Base-by-base conservation (phyloP, 2,888 invertebrate species). In the Schrankia costaestrigalis region DNA sequence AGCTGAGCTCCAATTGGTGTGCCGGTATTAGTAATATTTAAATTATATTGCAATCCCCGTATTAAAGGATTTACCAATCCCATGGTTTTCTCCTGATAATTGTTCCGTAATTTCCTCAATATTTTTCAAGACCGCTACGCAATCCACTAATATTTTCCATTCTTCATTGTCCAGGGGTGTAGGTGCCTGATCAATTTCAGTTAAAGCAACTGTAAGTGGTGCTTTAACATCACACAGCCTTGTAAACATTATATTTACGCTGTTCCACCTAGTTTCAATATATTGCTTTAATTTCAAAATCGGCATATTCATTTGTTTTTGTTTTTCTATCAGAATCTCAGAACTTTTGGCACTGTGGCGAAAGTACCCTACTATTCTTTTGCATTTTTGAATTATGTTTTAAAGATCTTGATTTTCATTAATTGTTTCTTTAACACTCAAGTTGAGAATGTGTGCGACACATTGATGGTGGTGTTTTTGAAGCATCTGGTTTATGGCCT, bases 251-350 rank as follows among this genome's bases (percentile, higher is more conserved):
- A 26, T 29, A 32, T 22, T 23, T 31, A 29, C 24, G 18, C 31
- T 33, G 28, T 26, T 33, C 13, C 26, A 28, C 7, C 35, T 31
- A 31, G 37, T 31, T 37, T 42, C 35, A 27, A 39, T 35, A 26
- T 43, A 32, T 39, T 43, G 43, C 28, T 39, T 36, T 26, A 39
- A 39, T 39, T 43, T 39, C 22, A 31, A 36, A 26, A 36, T 31
- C 31, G 33, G 33, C 27, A 39, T 35, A 33, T 44, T 38, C 31
- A 42, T 35, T 38, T 38, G 31, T 23, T 34, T 37, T 41, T 34
- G 31, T 26, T 11, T 11, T 3, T n/a, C n/a, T n/a, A n/a, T n/a
- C n/a, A n/a, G n/a, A n/a, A n/a, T n/a, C n/a, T n/a, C n/a, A n/a
- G n/a, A n/a, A n/a, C n/a, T n/a, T n/a, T n/a, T n/a, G n/a, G n/a